Evolutionary conservation across 2,888 invertebrate species (phyloP), one percentile per base, ranked within the genome.

Genomic region (Meghimatium bilineatum): DNA sequence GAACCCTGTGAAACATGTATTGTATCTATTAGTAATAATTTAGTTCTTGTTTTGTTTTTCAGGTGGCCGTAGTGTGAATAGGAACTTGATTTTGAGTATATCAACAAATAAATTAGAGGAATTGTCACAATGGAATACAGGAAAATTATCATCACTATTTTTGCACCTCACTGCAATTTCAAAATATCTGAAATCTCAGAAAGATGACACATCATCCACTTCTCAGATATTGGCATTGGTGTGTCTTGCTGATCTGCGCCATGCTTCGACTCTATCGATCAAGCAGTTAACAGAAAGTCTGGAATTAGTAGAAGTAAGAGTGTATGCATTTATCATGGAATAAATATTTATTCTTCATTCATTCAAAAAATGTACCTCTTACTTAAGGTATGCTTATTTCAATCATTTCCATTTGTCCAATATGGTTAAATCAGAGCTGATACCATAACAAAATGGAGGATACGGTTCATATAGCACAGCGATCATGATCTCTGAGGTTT

Each of bases 261-360:
- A 86, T 1, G 89, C 87, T 26, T 89, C 88, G 67, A 86, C 87
- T 3, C 85, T 86, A 26, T 80, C 86, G 26, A 87, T 89, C 67
- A 85, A 77, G 0, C 86, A 87, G 74, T 49, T 90, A 6, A 86
- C 89, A 20, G 86, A 88, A 38, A 86, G 89, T 20, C 78, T 90
- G 34, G 88, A 89, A 63, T 82, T 86, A 44, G 81, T 90, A 17
- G 89, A 90, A 89, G 91, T 89, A 81, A 32, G 56, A 26, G 1
- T 3, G 49, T n/a, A n/a, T n/a, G n/a, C n/a, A n/a, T n/a, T n/a
- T n/a, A n/a, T n/a, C n/a, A n/a, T n/a, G n/a, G n/a, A n/a, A n/a
- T n/a, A n/a, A n/a, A n/a, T n/a, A n/a, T n/a, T n/a, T n/a, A n/a
- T n/a, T n/a, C n/a, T n/a, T n/a, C n/a, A n/a, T n/a, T n/a, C n/a